Evolutionary conservation across 35 echinoderm and acorn worm species (phyloP).

Genomic region (Anneissia japonica): DNA sequence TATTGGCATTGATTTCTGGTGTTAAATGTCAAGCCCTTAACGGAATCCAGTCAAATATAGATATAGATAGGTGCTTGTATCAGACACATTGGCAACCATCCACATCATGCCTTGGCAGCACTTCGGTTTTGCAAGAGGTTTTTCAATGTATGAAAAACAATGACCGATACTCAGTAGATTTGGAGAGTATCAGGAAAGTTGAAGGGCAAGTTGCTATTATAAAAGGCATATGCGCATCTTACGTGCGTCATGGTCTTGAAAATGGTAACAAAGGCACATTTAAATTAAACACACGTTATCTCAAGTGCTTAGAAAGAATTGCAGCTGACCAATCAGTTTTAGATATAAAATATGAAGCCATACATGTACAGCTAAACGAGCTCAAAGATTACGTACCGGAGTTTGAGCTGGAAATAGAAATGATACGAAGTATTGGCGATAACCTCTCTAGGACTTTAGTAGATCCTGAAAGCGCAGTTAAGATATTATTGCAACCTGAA

Average conservation of each 20-base stretch:
- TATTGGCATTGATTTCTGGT: constrained; percentile 44
- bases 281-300: constrained; percentile 8
- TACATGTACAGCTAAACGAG: constrained; percentile 47
- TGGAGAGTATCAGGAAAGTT: constrained; percentile 53
- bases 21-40: constrained; percentile 27
- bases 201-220: constrained; percentile 53
- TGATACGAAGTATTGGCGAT: constrained; percentile 70
- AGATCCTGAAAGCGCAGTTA: constrained; percentile 65
- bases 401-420: constrained; percentile 51
- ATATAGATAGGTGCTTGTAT: constrained; percentile 53
- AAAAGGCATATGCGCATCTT: constrained; percentile 58
- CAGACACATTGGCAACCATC: constrained; percentile 47
- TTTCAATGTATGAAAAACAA: constrained; percentile 45
- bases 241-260: constrained; percentile 66
- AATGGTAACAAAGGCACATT: constrained; percentile 30
- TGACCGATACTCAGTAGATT: constrained; percentile 26
- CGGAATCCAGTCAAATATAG: background rate
- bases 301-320: constrained; percentile 13
- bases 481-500: constrained; percentile 68
- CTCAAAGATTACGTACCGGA: constrained; percentile 56
- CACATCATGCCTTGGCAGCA: constrained; percentile 29
- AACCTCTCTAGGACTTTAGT: constrained; percentile 61
- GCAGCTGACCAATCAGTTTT: background rate
- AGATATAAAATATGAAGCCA: constrained; percentile 52
- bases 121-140: constrained; percentile 45